phyloP scores from a whole-genome alignment of 2,113 vertebrate genomes.

The Antigone vipio region DNA sequence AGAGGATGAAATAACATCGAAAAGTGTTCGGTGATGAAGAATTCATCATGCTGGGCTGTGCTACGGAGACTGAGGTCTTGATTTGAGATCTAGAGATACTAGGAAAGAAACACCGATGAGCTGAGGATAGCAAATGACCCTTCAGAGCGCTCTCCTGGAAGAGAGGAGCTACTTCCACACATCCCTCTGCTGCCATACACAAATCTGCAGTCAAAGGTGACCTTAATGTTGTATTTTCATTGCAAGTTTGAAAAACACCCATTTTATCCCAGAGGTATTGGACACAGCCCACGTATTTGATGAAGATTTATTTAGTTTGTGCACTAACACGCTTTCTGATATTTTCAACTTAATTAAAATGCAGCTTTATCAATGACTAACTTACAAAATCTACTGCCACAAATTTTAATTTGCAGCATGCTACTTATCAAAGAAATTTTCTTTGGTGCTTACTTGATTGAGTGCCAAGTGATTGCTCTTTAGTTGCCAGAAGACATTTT shows the following conservation, averaged over 20 bases:
- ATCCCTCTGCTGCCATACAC: neutral
- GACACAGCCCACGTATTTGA: neutral
- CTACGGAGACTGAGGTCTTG: neutral
- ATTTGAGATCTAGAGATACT: neutral
- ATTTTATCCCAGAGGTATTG: neutral
- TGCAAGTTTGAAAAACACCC: neutral
- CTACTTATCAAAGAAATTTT: neutral
- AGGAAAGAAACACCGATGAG: neutral
- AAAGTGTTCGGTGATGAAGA: neutral
- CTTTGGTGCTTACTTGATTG: neutral
- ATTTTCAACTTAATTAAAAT: neutral
- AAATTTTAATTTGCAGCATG: neutral
- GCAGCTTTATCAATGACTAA: neutral
- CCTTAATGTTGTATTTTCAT: neutral
- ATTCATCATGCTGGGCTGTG: neutral
- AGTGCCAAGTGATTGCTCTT: neutral
- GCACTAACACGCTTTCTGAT: neutral
- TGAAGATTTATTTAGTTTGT: neutral
- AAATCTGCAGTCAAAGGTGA: neutral
- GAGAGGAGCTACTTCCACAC: neutral
- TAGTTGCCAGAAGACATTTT: neutral
- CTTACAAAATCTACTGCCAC: neutral
- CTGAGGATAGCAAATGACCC: neutral
- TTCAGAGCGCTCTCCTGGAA: neutral
- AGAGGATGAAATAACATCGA: neutral